Percentiles rank a stretch among this genome's conserved stretches.
Evolutionary conservation across 2,797 vertebrate genomes (phyloP).

Genomic region (Epinephelus malabaricus): DNA sequence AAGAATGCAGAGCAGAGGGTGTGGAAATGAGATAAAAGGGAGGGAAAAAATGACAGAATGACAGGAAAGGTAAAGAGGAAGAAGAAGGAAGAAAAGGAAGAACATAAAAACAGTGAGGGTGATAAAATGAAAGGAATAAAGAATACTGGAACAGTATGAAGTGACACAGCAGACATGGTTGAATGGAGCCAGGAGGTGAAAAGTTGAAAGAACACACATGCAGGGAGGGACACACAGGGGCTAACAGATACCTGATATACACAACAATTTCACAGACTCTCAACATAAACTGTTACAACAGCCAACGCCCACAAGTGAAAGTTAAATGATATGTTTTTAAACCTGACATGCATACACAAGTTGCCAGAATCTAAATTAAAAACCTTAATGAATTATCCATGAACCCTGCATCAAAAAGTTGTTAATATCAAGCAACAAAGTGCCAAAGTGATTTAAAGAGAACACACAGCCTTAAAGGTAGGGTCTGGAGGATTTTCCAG

Average conservation of each 20-base stretch:
- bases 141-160: slow-evolving; percentile 52
- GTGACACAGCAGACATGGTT: slow-evolving; percentile 52
- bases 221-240: slow-evolving; percentile 25
- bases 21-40: slow-evolving; percentile 26
- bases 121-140: slow-evolving; percentile 73
- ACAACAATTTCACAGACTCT: slow-evolving; percentile 7
- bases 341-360: not conserved
- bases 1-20: slow-evolving; percentile 30
- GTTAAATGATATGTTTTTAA: not conserved
- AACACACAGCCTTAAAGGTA: not conserved
- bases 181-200: slow-evolving; percentile 49
- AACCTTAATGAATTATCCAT: not conserved
- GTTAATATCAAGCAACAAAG: not conserved
- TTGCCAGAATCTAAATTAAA: not conserved
- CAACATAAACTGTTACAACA: not conserved
- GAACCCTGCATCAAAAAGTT: not conserved
- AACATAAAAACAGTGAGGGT: slow-evolving; percentile 76
- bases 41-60: slow-evolving; percentile 37
- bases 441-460: not conserved
- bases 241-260: slow-evolving; percentile 1
- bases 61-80: slow-evolving; percentile 34
- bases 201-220: slow-evolving; percentile 37
- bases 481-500: no score
- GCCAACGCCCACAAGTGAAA: slow-evolving; percentile 4
- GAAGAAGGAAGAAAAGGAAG: slow-evolving; percentile 60